Evolutionary conservation across 2,888 invertebrate species (phyloP), one percentile per base, ranked within the genome.

Genomic region (Euzetes globulus): DNA sequence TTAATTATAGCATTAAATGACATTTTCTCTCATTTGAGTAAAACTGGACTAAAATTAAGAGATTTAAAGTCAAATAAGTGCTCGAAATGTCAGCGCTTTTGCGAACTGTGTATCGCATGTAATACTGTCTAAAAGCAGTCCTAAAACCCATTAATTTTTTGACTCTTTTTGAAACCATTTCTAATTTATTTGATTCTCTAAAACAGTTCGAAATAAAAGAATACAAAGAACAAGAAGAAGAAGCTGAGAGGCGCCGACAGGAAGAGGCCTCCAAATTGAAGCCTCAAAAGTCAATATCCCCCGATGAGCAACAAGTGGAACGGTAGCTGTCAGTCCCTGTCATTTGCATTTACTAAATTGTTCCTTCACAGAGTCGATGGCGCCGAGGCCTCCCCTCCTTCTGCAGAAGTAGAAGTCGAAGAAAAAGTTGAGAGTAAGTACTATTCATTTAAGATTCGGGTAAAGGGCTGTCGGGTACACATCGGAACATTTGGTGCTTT

Each of bases 121-220:
- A 33, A 33, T 63, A 17, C 6, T 41, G 71, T 45, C 37, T 71
- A 71, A 27, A 55, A 41, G 7, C 25, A 19, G 6, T 5, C 19
- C 11, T 50, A 50, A 50, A 50, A 13, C 22, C 29, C 4, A 41
- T n/a, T 71, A 41, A 71, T 5, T 22, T 22, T 72, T 11, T 5
- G 4, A 17, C 5, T 75, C 63, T 77, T 71, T 52, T 27, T 29
- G 37, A 2, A 25, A 63, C 41, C 58, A 74, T 19, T 37, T 33
- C 19, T 65, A 65, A 65, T 65, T 33, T 1, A 37, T 58, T 50
- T 25, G 55, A 65, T 71, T 63, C 50, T 71, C 33, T 70, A 50
- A 25, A 75, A 70, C 58, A 97, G 96, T 96, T 92, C 87, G 97
- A 97, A 87, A 88, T 97, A 85, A 93, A 94, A 85, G 96, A 98